phyloP scores from a whole-genome alignment of 2,888 invertebrate genomes.

The Meteorus cinctellus region DNA sequence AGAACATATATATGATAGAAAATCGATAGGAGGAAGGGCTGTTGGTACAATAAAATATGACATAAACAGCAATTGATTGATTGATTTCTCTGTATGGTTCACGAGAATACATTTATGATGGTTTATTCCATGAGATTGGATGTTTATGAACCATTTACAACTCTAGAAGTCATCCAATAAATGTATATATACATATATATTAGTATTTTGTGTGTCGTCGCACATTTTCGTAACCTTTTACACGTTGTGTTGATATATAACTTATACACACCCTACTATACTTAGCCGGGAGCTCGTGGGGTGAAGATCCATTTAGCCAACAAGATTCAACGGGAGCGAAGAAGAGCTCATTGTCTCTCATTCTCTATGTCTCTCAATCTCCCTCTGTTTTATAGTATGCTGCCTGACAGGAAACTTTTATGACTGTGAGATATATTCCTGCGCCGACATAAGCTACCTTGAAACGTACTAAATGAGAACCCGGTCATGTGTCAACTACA shows the following conservation, averaged over 20 bases:
- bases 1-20: neutral
- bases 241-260: neutral
- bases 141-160: neutral
- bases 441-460: conserved; percentile 11
- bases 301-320: conserved; percentile 11
- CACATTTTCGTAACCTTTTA: neutral
- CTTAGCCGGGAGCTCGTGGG: conserved; percentile 5
- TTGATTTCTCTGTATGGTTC: neutral
- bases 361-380: neutral
- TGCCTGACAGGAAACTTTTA: neutral
- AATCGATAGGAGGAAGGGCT: neutral
- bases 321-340: conserved; percentile 13
- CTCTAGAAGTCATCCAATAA: neutral
- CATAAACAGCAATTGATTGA: neutral
- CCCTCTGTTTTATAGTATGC: conserved; percentile 7
- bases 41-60: neutral
- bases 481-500: conserved; percentile 13
- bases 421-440: conserved; percentile 2
- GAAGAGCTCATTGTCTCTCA: neutral
- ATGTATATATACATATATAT: neutral
- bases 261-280: neutral
- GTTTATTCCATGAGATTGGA: neutral
- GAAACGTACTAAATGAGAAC: conserved; percentile 10
- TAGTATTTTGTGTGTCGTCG: neutral
- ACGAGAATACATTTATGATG: neutral